phyloP scores from a whole-genome alignment of 2,888 invertebrate species.

The Achlya flavicornis region DNA sequence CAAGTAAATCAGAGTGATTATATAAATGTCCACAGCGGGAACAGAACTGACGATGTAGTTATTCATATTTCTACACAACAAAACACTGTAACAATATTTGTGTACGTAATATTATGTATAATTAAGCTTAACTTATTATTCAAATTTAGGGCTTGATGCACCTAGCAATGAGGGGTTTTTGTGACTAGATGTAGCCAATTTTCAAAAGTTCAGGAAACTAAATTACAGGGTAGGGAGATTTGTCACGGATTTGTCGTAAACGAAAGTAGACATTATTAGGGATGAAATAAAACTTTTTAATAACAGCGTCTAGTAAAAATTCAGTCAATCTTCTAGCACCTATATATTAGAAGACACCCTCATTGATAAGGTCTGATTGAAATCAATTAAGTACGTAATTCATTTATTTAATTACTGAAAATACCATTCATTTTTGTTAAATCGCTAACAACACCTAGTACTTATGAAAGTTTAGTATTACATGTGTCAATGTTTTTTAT shows the following conservation, averaged over 20 bases:
- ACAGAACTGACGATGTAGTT: neutral
- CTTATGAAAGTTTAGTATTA: constrained; percentile 66
- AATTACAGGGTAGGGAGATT: neutral
- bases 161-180: neutral
- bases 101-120: constrained; percentile 43
- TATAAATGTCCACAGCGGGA: no score
- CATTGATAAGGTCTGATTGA: constrained; percentile 1
- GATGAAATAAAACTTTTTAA: no score
- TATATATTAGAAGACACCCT: neutral
- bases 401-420: neutral
- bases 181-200: constrained; percentile 7
- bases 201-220: neutral
- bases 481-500: constrained; percentile 71
- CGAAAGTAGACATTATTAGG: no score
- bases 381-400: constrained; percentile 3
- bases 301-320: no score
- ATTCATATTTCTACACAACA: constrained; percentile 14
- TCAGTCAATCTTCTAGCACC: no score
- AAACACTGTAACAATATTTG: constrained; percentile 34
- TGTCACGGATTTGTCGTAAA: neutral
- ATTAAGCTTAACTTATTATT: constrained; percentile 47
- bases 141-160: constrained; percentile 19
- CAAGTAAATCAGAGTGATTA: no score
- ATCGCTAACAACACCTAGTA: constrained; percentile 38
- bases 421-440: neutral